Conservation (phyloP, 2,113 vertebrate species). For the Anguilla rostrata region DNA sequence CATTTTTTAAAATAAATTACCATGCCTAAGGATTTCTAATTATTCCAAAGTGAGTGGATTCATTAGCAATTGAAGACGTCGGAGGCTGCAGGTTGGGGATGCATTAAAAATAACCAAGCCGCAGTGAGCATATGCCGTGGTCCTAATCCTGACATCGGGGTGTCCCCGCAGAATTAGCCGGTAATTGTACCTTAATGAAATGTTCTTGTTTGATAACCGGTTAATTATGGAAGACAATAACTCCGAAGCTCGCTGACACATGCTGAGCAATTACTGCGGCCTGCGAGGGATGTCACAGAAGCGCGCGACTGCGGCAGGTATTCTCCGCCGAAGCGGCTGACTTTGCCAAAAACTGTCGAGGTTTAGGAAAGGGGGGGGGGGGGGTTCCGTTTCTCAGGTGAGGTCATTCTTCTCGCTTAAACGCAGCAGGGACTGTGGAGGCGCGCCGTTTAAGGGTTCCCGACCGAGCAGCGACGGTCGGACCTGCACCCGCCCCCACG, state of each 20-base stretch:
- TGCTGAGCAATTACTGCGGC: constrained; percentile 61
- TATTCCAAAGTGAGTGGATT: constrained; percentile 81
- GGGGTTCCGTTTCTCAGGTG: not conserved
- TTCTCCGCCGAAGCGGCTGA: not conserved
- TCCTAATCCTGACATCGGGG: constrained; percentile 77
- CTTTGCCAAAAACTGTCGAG: too few species aligned
- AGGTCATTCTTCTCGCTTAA: not conserved
- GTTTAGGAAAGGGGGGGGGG: not conserved
- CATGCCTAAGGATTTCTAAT: constrained; percentile 84
- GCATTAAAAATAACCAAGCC: constrained; percentile 75
- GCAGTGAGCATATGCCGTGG: constrained; percentile 76
- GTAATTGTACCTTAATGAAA: constrained; percentile 90
- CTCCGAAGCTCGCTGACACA: constrained; percentile 69
- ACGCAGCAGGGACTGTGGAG: not conserved
- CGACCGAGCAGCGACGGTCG: too few species aligned
- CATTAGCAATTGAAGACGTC: constrained; percentile 81
- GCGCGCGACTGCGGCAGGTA: constrained; percentile 8
- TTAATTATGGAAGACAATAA: constrained; percentile 92
- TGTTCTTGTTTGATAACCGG: constrained; percentile 90
- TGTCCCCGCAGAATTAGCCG: constrained; percentile 79
- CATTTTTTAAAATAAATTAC: constrained; percentile 82
- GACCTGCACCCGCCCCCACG: not conserved
- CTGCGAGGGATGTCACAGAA: constrained; percentile 13
- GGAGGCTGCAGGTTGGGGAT: constrained; percentile 69
- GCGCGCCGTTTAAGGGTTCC: not conserved